A percentile compares a stretch with the other conserved stretches of the same genome.
Evolutionary conservation across 1,140 invertebrate genomes (phyloP).

Genomic region (Eciton burchellii): DNA sequence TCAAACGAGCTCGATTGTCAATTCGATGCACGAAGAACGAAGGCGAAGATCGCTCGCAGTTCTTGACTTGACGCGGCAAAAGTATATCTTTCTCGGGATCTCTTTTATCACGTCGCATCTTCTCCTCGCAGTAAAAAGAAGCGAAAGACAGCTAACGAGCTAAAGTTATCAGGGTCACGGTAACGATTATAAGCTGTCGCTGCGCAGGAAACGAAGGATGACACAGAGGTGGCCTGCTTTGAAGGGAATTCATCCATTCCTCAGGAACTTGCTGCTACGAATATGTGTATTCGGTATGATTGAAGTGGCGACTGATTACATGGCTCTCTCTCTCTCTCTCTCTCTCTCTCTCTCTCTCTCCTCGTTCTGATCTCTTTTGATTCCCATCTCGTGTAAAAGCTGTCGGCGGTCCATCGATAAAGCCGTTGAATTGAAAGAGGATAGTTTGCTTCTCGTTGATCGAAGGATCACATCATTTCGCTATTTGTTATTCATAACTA

Average conservation of each 20-base stretch:
- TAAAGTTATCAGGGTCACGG: conserved; percentile 55
- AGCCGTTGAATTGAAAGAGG: conserved; percentile 28
- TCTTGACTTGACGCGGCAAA: neutral
- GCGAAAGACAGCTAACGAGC: conserved; percentile 68
- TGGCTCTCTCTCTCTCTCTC: neutral
- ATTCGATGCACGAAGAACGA: no score
- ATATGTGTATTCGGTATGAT: conserved; percentile 20
- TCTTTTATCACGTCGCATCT: conserved; percentile 7
- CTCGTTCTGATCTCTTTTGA: conserved; percentile 53
- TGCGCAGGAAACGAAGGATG: conserved; percentile 29
- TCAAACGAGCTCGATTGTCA: no score
- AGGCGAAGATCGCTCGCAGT: neutral
- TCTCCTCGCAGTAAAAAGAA: conserved; percentile 39
- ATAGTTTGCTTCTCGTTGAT: conserved; percentile 1
- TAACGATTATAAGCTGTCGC: conserved; percentile 32
- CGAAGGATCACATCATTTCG: neutral
- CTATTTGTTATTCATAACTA: neutral
- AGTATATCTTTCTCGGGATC: conserved; percentile 4
- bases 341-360: no score
- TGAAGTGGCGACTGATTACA: conserved; percentile 63
- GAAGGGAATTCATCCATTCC: conserved; percentile 31
- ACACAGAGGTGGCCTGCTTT: conserved; percentile 42
- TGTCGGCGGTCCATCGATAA: conserved; percentile 3
- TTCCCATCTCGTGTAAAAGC: conserved; percentile 21
- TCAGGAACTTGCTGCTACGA: neutral